A percentile compares a stretch with the other conserved stretches of the same genome.
Evolutionary conservation across 2,888 invertebrate genomes (phyloP).

Genomic region (Strigamia transsilvanica): DNA sequence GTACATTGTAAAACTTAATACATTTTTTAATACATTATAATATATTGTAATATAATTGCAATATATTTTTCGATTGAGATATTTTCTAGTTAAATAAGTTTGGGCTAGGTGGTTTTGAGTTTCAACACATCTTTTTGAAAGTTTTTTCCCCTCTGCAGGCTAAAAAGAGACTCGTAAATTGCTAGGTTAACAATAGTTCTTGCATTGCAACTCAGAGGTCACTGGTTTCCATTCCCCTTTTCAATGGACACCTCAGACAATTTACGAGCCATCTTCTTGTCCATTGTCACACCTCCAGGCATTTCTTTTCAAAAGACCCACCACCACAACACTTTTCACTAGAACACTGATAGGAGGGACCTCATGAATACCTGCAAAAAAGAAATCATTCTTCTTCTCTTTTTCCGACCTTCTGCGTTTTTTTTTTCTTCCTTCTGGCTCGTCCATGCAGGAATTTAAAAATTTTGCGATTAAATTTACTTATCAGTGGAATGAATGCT

Average conservation of each 20-base stretch:
- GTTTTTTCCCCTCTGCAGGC: neutral
- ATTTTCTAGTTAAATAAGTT: neutral
- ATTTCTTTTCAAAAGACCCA: slow-evolving; percentile 27
- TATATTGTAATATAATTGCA: too few relatives aligned
- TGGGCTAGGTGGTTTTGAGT: neutral
- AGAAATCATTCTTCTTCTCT: slow-evolving; percentile 6
- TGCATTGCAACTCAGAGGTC: slow-evolving; percentile 38
- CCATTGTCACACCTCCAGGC: slow-evolving; percentile 31
- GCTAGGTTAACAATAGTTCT: slow-evolving; percentile 26
- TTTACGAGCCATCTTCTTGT: slow-evolving; percentile 38
- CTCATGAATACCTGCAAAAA: slow-evolving; percentile 25
- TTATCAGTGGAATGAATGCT: slow-evolving; percentile 2
- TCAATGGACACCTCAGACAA: slow-evolving; percentile 38
- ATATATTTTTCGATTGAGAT: too few relatives aligned
- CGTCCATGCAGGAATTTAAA: neutral
- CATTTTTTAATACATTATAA: too few relatives aligned
- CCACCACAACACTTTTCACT: slow-evolving; percentile 38
- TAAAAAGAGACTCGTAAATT: slow-evolving; percentile 34
- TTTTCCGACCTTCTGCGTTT: neutral
- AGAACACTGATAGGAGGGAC: slow-evolving; percentile 38
- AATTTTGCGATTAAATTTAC: neutral
- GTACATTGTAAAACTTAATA: too few relatives aligned
- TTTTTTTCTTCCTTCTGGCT: neutral
- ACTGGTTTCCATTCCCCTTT: slow-evolving; percentile 35
- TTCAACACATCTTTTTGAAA: neutral